phyloP scores from a whole-genome alignment of 2,797 vertebrate genomes.

The Dicrostonyx torquatus region DNA sequence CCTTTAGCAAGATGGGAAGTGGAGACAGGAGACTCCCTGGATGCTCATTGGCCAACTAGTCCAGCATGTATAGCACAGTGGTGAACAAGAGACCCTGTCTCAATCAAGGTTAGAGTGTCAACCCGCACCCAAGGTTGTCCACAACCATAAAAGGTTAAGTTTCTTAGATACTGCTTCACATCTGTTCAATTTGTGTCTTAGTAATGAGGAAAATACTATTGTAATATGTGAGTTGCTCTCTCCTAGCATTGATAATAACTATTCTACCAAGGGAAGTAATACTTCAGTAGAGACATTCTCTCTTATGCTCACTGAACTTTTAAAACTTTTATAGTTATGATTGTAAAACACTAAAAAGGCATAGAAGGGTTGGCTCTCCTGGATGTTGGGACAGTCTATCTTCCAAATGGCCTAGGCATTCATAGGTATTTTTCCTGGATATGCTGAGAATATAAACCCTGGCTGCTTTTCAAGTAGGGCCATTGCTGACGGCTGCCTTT shows the following conservation, averaged over 20 bases:
- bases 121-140: background rate
- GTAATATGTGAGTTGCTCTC: background rate
- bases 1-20: background rate
- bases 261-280: background rate
- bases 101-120: background rate
- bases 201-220: background rate
- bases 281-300: background rate
- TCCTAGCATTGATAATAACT: background rate
- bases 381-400: background rate
- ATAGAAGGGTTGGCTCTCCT: background rate
- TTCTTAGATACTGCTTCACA: background rate
- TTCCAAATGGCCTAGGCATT: background rate
- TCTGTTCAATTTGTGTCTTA: background rate
- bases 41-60: no score
- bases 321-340: constrained; percentile 20
- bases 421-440: background rate
- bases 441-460: background rate
- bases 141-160: background rate
- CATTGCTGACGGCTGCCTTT: constrained; percentile 25
- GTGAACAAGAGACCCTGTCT: background rate
- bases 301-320: background rate
- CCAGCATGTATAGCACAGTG: background rate
- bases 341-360: background rate
- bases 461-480: background rate
- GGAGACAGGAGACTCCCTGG: no score